phyloP scores from a whole-genome alignment of 2,113 vertebrate genomes.

The Oreotragus oreotragus region DNA sequence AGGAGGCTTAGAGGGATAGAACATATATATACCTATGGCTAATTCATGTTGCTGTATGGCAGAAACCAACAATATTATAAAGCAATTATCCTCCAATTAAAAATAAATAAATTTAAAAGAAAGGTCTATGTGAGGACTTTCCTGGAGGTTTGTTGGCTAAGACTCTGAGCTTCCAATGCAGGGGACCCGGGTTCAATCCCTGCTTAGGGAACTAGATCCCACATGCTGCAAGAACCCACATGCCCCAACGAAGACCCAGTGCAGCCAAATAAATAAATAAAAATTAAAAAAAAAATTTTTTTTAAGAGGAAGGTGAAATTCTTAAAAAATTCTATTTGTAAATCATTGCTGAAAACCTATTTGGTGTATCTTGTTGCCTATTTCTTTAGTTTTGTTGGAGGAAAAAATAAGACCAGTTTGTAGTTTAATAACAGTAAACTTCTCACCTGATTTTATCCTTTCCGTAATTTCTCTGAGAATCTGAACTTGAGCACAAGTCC shows the following conservation, averaged over 20 bases:
- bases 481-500: slow-evolving; percentile 27
- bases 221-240: neutral
- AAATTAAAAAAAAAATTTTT: no score
- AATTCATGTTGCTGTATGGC: neutral
- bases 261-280: neutral
- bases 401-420: slow-evolving; percentile 4
- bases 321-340: neutral
- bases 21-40: neutral
- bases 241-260: neutral
- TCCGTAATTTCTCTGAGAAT: slow-evolving; percentile 28
- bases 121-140: neutral
- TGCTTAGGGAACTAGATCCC: neutral
- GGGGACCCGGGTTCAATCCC: neutral
- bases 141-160: neutral
- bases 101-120: neutral
- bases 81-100: neutral
- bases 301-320: neutral
- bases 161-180: neutral
- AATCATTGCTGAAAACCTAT: neutral
- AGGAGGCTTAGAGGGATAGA: neutral
- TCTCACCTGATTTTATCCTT: slow-evolving; percentile 41
- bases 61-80: neutral
- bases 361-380: slow-evolving; percentile 33
- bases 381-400: slow-evolving; percentile 21
- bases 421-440: slow-evolving; percentile 49